Evolutionary conservation across 2,888 invertebrate species (phyloP).

Genomic region (Epirrhoe alternata): DNA sequence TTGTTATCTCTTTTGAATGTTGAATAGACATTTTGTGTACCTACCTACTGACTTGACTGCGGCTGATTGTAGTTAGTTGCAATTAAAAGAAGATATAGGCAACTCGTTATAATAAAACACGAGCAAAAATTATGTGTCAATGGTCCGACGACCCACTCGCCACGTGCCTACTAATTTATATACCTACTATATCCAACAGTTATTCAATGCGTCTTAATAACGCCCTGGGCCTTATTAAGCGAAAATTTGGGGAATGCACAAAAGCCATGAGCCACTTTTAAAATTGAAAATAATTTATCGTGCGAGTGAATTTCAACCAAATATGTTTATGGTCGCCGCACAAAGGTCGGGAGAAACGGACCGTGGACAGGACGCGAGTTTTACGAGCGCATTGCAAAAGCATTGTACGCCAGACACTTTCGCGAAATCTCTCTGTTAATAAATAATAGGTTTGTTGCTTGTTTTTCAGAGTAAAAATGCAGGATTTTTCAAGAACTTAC

Average conservation of each 20-base stretch:
- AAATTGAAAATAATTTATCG: slow-evolving; percentile 33
- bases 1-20: no score
- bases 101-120: no score
- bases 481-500: background rate
- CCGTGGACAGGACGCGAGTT: slow-evolving; percentile 41
- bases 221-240: slow-evolving; percentile 6
- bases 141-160: no score
- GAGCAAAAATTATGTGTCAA: no score
- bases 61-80: no score
- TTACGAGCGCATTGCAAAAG: slow-evolving; percentile 40
- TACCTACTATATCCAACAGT: background rate
- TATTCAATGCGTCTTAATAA: background rate
- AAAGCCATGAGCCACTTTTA: slow-evolving; percentile 24
- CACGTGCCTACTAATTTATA: no score
- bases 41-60: no score
- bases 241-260: slow-evolving; percentile 14
- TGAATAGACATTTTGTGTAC: no score
- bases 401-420: slow-evolving; percentile 39
- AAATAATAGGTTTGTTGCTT: slow-evolving; percentile 23
- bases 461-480: slow-evolving; percentile 11
- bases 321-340: slow-evolving; percentile 37
- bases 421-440: slow-evolving; percentile 27
- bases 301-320: slow-evolving; percentile 30
- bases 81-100: no score
- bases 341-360: slow-evolving; percentile 45